These are phyloP conservation scores for Pelecanoides urinatrix DNA, from an alignment of 2,113 vertebrate species.

Conservation along the genomic window DNA sequence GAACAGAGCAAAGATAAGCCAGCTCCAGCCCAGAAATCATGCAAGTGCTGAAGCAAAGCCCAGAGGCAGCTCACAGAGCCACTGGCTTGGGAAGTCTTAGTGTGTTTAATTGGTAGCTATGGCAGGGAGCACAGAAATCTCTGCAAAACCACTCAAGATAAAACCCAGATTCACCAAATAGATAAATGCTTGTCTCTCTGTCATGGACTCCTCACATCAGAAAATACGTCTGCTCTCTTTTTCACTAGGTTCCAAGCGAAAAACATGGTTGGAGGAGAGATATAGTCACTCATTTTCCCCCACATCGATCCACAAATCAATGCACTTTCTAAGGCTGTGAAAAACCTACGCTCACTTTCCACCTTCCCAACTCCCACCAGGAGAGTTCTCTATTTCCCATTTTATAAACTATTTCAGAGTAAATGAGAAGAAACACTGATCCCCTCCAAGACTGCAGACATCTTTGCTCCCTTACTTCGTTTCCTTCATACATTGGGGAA, in stretches of 20 bases:
- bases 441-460: not conserved
- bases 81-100: not conserved
- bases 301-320: fast-evolving
- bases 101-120: fast-evolving
- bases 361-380: not conserved
- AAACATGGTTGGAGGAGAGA: fast-evolving
- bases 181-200: not conserved
- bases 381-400: not conserved
- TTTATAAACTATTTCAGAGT: not conserved
- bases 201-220: not conserved
- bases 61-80: not conserved
- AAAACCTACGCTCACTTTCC: not conserved
- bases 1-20: not conserved
- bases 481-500: not conserved
- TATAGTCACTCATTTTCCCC: fast-evolving
- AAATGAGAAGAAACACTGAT: not conserved
- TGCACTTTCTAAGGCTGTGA: not conserved
- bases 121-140: not conserved
- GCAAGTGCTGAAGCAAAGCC: not conserved
- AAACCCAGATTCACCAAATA: not conserved
- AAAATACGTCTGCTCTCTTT: not conserved
- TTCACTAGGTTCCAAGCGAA: not conserved
- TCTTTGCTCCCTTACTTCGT: not conserved
- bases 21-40: not conserved
- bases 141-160: not conserved